These are phyloP conservation scores for Heliconius sara DNA, from an alignment of 2,888 invertebrate genomes.

Conservation along the genomic window DNA sequence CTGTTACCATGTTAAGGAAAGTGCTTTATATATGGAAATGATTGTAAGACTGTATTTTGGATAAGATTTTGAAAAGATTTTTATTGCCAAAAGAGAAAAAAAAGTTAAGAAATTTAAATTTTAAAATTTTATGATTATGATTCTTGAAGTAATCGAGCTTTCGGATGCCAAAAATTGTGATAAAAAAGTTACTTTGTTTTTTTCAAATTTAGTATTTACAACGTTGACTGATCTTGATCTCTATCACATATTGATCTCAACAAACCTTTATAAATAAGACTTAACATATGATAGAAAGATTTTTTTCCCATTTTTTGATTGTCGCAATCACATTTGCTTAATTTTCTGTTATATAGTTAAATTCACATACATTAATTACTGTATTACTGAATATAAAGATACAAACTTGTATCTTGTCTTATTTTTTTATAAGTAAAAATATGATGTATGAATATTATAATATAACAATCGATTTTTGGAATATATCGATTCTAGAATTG, in stretches of 20 bases:
- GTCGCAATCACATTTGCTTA: conserved; percentile 52
- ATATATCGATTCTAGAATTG: conserved; percentile 1
- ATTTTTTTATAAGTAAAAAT: neutral
- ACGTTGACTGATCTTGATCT: conserved; percentile 77
- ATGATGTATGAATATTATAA: neutral
- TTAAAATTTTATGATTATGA: conserved; percentile 3
- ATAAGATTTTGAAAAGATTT: conserved; percentile 33
- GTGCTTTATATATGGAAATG: conserved; percentile 35
- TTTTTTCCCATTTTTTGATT: conserved; percentile 53
- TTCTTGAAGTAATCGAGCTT: conserved; percentile 45
- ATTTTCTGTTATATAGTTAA: neutral
- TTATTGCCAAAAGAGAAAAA: conserved; percentile 4
- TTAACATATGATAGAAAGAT: conserved; percentile 51
- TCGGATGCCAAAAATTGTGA: conserved; percentile 60
- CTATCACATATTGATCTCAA: conserved; percentile 76
- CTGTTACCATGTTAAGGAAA: conserved; percentile 45
- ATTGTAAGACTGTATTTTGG: conserved; percentile 40
- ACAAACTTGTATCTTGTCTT: neutral
- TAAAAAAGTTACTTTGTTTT: conserved; percentile 32
- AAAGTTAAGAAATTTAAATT: conserved; percentile 7
- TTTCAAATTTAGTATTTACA: conserved; percentile 38
- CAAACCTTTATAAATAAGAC: conserved; percentile 56
- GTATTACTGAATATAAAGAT: neutral
- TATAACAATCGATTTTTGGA: neutral
- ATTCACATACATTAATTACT: conserved; percentile 4